Conservation (phyloP, 1,140 invertebrate genomes). For the Aphaenogaster floridana region DNA sequence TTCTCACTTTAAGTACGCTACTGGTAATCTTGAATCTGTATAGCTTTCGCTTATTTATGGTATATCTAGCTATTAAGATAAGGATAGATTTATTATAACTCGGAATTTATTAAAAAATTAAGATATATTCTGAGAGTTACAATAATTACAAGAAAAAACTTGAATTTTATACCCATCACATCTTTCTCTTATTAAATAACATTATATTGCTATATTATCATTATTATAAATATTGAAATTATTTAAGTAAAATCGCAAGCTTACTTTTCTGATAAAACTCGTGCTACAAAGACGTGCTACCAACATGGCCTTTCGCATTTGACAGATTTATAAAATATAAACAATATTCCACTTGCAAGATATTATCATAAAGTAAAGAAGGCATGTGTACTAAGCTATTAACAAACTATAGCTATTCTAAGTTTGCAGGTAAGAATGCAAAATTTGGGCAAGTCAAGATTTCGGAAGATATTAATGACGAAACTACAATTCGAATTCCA, state of each 20-base stretch:
- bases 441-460: neutral
- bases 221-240: constrained; percentile 17
- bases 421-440: neutral
- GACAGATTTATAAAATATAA: neutral
- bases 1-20: neutral
- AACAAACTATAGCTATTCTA: neutral
- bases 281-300: neutral
- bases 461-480: no score
- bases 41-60: neutral
- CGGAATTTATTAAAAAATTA: neutral
- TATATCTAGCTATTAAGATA: neutral
- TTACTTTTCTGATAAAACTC: neutral
- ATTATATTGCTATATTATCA: neutral
- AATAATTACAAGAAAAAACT: neutral
- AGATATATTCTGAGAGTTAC: neutral
- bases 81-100: neutral
- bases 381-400: neutral
- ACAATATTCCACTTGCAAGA: neutral
- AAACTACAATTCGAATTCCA: neutral
- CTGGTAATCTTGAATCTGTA: neutral
- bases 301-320: constrained; percentile 5
- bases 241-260: neutral
- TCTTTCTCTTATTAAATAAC: neutral
- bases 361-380: constrained; percentile 17
- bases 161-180: neutral